These are phyloP conservation scores for Dermochelys coriacea DNA, from an alignment of 2,797 vertebrate species.

Conservation along the genomic window DNA sequence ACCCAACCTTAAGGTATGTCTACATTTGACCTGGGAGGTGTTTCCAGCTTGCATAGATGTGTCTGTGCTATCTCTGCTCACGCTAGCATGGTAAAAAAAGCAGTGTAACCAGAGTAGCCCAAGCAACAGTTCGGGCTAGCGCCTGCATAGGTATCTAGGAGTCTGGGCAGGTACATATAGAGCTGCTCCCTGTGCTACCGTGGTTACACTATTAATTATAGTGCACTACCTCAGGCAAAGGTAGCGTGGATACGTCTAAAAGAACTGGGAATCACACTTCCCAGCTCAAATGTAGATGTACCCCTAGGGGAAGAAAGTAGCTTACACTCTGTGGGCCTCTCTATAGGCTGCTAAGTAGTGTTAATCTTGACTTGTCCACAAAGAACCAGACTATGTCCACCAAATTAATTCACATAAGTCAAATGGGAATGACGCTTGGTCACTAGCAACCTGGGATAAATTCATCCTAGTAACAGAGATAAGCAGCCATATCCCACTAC, in stretches of 20 bases:
- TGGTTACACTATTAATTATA: not conserved
- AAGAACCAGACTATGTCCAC: not conserved
- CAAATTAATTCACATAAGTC: not conserved
- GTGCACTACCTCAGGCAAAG: not conserved
- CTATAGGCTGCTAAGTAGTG: not conserved
- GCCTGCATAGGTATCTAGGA: not conserved
- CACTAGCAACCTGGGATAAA: not conserved
- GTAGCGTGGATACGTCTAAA: not conserved
- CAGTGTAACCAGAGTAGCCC: not conserved
- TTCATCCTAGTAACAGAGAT: not conserved
- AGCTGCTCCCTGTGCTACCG: not conserved
- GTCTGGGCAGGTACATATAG: not conserved
- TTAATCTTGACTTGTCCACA: not conserved
- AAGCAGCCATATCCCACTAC: constrained; percentile 7
- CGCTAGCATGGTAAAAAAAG: not conserved
- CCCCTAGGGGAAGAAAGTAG: not conserved
- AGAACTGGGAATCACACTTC: not conserved
- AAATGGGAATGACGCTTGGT: not conserved
- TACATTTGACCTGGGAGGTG: not conserved
- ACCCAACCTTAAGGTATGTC: not conserved
- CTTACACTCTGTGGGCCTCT: not conserved
- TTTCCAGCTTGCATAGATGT: not conserved
- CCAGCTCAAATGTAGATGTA: not conserved
- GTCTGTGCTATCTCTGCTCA: not conserved
- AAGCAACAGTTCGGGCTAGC: not conserved